Evolutionary conservation across 2,113 vertebrate species (phyloP).

Genomic region (Tretioscincus oriximinensis): DNA sequence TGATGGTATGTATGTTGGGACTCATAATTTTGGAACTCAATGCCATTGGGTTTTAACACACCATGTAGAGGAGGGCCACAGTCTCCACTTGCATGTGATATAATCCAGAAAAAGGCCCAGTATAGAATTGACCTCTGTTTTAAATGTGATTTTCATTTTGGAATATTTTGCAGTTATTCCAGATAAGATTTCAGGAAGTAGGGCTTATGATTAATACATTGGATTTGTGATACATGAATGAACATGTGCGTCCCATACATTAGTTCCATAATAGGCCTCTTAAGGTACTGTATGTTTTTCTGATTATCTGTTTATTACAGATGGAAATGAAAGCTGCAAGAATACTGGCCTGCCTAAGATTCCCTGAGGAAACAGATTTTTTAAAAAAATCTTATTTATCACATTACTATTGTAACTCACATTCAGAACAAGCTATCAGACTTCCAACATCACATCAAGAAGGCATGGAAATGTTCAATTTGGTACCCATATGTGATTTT

Average conservation of each 20-base stretch:
- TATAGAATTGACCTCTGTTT: neutral
- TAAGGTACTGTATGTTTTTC: neutral
- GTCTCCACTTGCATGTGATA: too few relatives aligned
- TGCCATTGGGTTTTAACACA: too few relatives aligned
- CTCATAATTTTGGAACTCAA: too few relatives aligned
- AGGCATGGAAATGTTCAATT: neutral
- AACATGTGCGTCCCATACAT: neutral
- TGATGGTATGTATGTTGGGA: too few relatives aligned
- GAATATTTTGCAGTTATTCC: neutral
- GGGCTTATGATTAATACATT: neutral
- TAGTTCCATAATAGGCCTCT: neutral
- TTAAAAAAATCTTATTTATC: neutral
- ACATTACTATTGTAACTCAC: neutral
- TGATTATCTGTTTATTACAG: neutral
- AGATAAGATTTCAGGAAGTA: neutral
- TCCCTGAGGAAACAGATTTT: neutral
- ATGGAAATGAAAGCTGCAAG: neutral
- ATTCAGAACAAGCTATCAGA: constrained; percentile 1
- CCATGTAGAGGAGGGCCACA: too few relatives aligned
- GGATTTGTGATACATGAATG: neutral
- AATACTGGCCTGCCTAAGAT: neutral
- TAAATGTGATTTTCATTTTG: neutral
- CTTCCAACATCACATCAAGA: neutral
- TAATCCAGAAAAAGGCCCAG: too few relatives aligned
- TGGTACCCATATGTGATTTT: neutral